Base-by-base conservation (phyloP, 2,113 vertebrate genomes). In the Aphyosemion australe region DNA sequence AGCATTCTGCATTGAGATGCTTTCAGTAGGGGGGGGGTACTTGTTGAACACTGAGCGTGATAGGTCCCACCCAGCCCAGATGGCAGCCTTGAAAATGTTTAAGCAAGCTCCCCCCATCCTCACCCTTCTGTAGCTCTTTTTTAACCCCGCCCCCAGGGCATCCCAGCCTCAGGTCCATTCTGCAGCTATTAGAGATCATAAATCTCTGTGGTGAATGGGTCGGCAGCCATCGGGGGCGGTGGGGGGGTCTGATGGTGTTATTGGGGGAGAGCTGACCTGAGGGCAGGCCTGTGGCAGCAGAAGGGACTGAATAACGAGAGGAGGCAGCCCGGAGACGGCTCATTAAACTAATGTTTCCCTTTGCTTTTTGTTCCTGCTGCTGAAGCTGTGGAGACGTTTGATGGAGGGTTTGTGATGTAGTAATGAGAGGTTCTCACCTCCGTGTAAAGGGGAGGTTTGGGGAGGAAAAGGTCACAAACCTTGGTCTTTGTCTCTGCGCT, bases 181-280 rank as follows among this genome's bases (percentile, higher is more conserved):
- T 78, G 78, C 84, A 67, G 68, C 85, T 83, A 88, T 92, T 89
- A 91, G 71, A 86, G 78, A 80, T 87, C 87, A 88, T 91, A 92
- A 92, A 92, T 93, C 91, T 91, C 78, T 15, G 8, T 4, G 18
- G 50, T 86, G 90, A 93, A 92, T 84, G 80, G 84, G 75, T 21
- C 58, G n/a, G 51, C 69, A 55, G 76, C 65, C 76, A 47, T 84
- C 62, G 37, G 70, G 65, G 79, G 72, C 34, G 76, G n/a, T n/a
- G n/a, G 72, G 49, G 66, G 81, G 75, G 78, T 82, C 86, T 79
- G 78, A 82, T 78, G 76, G 68, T 65, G 81, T 64, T 65, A 8
- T 37, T 10, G 59, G 16, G 53, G 39, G 76, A 75, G 68, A 47
- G 72, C 76, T 90, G 88, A 89, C 82, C 83, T 65, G 52, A 19